Evolutionary conservation across 2,888 invertebrate genomes (phyloP), one percentile per base, ranked within the genome.

Genomic region (Drosophila pseudotalamancana): DNA sequence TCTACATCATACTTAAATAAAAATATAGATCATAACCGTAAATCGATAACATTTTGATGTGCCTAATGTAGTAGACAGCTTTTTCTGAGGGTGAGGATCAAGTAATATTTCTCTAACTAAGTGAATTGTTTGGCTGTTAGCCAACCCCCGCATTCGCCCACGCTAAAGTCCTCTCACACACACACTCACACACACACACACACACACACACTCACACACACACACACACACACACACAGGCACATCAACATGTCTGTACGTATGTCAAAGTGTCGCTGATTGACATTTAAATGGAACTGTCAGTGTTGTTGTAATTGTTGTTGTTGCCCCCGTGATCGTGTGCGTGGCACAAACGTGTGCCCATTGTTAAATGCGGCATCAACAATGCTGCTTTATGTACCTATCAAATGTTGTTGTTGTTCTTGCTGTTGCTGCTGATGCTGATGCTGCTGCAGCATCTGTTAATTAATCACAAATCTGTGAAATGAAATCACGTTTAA

Each of bases 251-350:
- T 46, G 65, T 62, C 65, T 39, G 65, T 39, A 21, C 56, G 48
- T 62, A 64, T 68, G 76, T 84, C 72, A 81, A 60, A 72, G 65
- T 80, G 63, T 68, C 42, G 68, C 69, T 72, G 83, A 83, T 84
- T 83, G 82, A 83, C 82, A 80, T 80, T 83, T 83, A 83, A 83
- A 78, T 78, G 77, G 74, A 77, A 77, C 78, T 80, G 73, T 80
- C 80, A 71, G 68, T 80, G 70, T 14, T 40, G 45, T 71, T 49
- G 68, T 71, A 43, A 42, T 51, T 31, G 53, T 37, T 51, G 32
- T 43, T 60, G 31, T 34, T 49, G 66, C 42, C 54, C 35, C 53
- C 57, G 31, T 72, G 73, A 35, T 34, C 43, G 54, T 68, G 67
- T 54, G 9, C 46, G 60, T 48, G 69, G 35, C 69, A 62, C 62